A percentile compares a stretch with the other conserved stretches of the same genome.
phyloP scores from a whole-genome alignment of 2,797 vertebrate species.

The Clamator glandarius region DNA sequence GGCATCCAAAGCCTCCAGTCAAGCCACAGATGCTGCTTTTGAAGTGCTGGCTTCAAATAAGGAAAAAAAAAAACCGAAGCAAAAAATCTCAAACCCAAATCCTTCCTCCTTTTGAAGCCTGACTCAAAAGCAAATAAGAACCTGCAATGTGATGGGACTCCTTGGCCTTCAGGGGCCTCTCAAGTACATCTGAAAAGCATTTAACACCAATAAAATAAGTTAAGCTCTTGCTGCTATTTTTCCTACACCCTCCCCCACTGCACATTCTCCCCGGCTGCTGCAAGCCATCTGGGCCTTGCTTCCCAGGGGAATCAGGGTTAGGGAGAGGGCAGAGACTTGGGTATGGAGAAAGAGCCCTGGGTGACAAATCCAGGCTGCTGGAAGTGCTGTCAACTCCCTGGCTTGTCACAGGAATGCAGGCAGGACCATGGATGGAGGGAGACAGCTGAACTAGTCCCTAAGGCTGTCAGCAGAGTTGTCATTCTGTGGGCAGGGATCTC shows the following conservation, averaged over 20 bases:
- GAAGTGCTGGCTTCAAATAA: slow-evolving; percentile 47
- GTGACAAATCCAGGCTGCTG: neutral
- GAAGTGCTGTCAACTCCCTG: neutral
- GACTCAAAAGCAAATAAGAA: slow-evolving; percentile 63
- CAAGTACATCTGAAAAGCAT: slow-evolving; percentile 61
- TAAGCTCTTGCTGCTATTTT: slow-evolving; percentile 27
- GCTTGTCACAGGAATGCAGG: rapidly evolving
- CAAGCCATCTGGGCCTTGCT: slow-evolving; percentile 16
- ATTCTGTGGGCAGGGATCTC: neutral
- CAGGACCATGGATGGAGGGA: neutral
- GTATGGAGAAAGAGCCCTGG: neutral
- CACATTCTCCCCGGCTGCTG: slow-evolving; percentile 6
- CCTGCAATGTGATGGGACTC: slow-evolving; percentile 35
- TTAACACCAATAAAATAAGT: slow-evolving; percentile 58
- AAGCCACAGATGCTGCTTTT: slow-evolving; percentile 30
- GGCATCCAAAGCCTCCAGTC: slow-evolving; percentile 2
- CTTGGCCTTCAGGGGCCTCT: neutral
- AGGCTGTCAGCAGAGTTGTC: neutral
- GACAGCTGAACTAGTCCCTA: neutral
- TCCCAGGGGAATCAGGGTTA: neutral
- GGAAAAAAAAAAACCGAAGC: neutral
- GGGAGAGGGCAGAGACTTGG: neutral
- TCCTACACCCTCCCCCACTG: neutral
- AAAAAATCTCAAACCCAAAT: neutral
- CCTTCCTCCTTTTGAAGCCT: slow-evolving; percentile 50